Base-by-base conservation (phyloP, 2,888 invertebrate genomes). In the Chrysolina americana region DNA sequence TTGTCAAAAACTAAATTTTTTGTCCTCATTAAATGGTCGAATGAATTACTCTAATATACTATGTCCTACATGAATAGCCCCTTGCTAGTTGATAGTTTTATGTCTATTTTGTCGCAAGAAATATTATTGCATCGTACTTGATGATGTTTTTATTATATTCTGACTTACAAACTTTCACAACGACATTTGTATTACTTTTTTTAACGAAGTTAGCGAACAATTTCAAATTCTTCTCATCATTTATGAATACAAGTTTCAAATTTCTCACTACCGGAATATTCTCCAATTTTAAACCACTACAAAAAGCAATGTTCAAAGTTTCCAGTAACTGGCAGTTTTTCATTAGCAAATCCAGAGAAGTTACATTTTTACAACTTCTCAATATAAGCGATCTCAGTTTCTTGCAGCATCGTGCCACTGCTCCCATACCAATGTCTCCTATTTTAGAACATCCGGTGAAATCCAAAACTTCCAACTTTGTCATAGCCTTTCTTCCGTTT, bases 401-500 rank as follows among this genome's bases (percentile, higher is more conserved):
- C 2, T 13, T n/a, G 59, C 79, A 79, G n/a, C 73, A 75, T 2
- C 59, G 68, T 15, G 78, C 75, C 1, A 79, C 65, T 1, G 76
- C 70, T 13, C 56, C 28, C 6, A 79, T 17, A 0, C 79, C 78
- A 2, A 36, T 68, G 9, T 73, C 63, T 19, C 73, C 66, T 19
- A 79, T 48, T 69, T 76, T 75, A 0, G 68, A 64, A 63, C 77
- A 79, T 6, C 79, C 79, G 1, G 79, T 79, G 15, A 78, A 75
- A 66, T 79, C 79, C 1, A 76, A 13, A 3, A 74, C 71, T 64
- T 76, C 76, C 48, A 79, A 50, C 8, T 74, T 68, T 2, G 36
- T 48, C 59, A 78, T 50, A 2, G 50, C 69, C 4, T 75, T 62
- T 36, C 19, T 71, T 8, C 77, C 77, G 1, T 77, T 65, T 11